Percentiles rank a stretch among this genome's conserved stretches.
phyloP scores from a whole-genome alignment of 2,888 invertebrate species.

The Brachylomia viminalis region DNA sequence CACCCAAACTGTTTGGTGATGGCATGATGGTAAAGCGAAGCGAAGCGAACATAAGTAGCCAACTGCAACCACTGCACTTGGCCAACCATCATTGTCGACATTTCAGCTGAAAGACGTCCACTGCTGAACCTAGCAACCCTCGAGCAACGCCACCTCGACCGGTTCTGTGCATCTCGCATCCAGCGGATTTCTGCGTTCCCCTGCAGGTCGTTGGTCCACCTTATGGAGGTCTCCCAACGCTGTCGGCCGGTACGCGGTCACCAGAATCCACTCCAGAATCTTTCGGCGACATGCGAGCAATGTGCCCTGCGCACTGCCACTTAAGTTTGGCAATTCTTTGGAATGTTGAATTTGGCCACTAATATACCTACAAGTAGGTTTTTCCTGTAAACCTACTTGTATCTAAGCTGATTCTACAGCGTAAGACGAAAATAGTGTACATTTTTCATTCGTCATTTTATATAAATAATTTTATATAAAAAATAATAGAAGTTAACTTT shows the following conservation, averaged over 20 bases:
- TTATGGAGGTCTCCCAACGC: neutral
- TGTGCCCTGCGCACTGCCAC: neutral
- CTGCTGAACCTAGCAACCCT: too few species aligned
- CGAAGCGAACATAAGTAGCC: neutral
- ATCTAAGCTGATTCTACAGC: neutral
- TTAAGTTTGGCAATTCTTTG: neutral
- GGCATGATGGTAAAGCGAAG: neutral
- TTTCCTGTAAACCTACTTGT: neutral
- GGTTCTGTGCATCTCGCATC: too few species aligned
- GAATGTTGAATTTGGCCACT: neutral
- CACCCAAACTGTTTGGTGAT: neutral
- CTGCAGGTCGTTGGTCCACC: too few species aligned
- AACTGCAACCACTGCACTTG: neutral
- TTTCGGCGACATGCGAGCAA: neutral
- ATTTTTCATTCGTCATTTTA: neutral
- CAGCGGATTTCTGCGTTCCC: too few species aligned
- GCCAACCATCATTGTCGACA: neutral
- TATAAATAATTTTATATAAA: too few species aligned
- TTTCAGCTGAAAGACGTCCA: too few species aligned
- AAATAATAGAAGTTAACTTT: neutral
- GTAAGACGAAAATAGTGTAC: neutral
- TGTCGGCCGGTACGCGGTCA: neutral
- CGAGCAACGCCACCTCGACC: too few species aligned
- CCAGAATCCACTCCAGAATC: too few species aligned
- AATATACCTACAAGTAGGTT: too few species aligned